A percentile compares a stretch with the other conserved stretches of the same genome.
These are phyloP conservation scores for Apis dorsata DNA, from an alignment of 1,140 invertebrate species.

Conservation along the genomic window DNA sequence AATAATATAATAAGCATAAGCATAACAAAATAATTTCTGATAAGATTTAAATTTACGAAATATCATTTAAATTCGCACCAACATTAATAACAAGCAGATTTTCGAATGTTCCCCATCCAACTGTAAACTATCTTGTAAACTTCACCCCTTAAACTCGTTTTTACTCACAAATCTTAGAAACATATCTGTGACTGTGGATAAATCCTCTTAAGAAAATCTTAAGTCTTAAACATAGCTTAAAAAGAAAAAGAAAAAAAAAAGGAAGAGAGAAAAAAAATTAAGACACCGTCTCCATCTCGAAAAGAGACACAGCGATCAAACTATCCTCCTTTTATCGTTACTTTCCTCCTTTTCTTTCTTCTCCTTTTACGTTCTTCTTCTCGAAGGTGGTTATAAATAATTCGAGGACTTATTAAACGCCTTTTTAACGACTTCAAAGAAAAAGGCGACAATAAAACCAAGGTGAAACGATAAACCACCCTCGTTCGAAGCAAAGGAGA, in stretches of 20 bases:
- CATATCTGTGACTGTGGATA: not conserved
- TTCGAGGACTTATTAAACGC: too few species aligned
- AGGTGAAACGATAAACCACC: not conserved
- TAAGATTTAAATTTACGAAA: too few species aligned
- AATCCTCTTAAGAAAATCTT: not conserved
- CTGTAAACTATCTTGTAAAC: too few species aligned
- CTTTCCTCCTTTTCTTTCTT: not conserved
- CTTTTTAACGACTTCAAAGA: not conserved
- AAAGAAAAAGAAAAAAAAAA: not conserved
- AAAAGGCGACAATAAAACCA: not conserved
- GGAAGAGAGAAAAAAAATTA: not conserved
- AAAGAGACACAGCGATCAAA: not conserved
- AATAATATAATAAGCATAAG: too few species aligned
- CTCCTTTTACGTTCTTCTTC: not conserved
- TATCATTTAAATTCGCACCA: too few species aligned
- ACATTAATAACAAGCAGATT: too few species aligned
- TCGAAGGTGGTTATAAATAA: constrained; percentile 9
- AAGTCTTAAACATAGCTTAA: not conserved
- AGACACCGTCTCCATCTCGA: too few species aligned
- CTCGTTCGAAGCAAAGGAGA: not conserved
- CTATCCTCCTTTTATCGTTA: not conserved
- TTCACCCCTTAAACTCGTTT: too few species aligned
- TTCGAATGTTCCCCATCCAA: too few species aligned
- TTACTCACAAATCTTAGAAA: not conserved
- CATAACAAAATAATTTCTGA: too few species aligned